Conservation (phyloP, 2,888 invertebrate genomes). For the Pachycephus smyrnensis region DNA sequence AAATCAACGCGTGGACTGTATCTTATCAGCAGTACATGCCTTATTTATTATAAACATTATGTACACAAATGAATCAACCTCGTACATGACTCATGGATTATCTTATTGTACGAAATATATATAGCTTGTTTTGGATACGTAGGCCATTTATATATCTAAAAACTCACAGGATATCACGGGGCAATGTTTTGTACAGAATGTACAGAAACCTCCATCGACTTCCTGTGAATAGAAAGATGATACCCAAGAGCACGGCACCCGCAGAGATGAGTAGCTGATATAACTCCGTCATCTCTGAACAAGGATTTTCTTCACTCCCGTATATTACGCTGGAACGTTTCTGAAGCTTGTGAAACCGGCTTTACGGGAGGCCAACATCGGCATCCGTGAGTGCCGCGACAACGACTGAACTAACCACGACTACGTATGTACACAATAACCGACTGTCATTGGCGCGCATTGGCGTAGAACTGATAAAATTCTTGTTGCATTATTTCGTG, state of each 20-base stretch:
- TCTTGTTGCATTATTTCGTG: neutral
- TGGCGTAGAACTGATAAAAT: conserved; percentile 34
- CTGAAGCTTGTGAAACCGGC: conserved; percentile 3
- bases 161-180: conserved; percentile 77
- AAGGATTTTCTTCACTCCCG: neutral
- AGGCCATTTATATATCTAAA: neutral
- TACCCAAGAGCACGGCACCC: conserved; percentile 77
- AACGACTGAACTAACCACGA: conserved; percentile 31
- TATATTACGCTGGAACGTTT: neutral
- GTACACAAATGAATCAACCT: neutral
- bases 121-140: neutral
- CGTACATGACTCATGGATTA: neutral
- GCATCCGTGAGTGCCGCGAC: neutral
- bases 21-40: neutral
- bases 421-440: conserved; percentile 25
- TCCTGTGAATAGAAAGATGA: conserved; percentile 70
- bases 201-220: conserved; percentile 72
- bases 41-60: neutral
- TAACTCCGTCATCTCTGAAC: conserved; percentile 70
- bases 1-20: neutral
- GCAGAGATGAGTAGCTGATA: conserved; percentile 76
- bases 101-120: neutral
- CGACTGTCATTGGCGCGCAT: conserved; percentile 40
- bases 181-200: conserved; percentile 75
- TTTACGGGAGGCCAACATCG: conserved; percentile 1